Percentiles rank a stretch among this genome's conserved stretches.
Evolutionary conservation across 2,888 invertebrate genomes (phyloP).

Genomic region (Phyllotreta striolata): DNA sequence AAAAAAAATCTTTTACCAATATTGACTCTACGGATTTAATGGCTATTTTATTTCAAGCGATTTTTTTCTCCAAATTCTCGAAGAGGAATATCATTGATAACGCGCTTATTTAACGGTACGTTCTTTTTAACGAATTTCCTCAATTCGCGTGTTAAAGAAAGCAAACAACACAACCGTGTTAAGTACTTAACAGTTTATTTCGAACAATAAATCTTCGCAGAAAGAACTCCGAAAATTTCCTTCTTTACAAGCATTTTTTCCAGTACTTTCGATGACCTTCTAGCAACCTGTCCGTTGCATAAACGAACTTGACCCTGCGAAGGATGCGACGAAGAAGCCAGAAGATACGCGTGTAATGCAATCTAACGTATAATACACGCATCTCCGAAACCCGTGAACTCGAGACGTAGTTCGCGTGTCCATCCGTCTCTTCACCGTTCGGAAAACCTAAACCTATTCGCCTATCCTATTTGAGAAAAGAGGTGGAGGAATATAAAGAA

Average conservation of each 20-base stretch:
- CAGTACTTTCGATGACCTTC: slow-evolving; percentile 9
- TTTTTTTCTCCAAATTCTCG: slow-evolving; percentile 10
- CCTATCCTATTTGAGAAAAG: slow-evolving; percentile 33
- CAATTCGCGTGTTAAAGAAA: slow-evolving; percentile 14
- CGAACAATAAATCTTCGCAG: background rate
- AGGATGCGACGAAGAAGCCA: slow-evolving; percentile 17
- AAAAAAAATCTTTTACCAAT: slow-evolving; percentile 9
- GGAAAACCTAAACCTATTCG: slow-evolving; percentile 17
- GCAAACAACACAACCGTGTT: slow-evolving; percentile 19
- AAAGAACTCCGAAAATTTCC: background rate
- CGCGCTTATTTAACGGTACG: slow-evolving; percentile 21
- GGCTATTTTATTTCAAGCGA: slow-evolving; percentile 3
- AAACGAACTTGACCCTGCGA: slow-evolving; percentile 26
- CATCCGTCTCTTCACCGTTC: slow-evolving; percentile 13
- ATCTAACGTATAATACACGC: background rate
- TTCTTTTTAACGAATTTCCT: slow-evolving; percentile 19
- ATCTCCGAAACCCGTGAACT: slow-evolving; percentile 18
- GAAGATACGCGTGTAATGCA: background rate
- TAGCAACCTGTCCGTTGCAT: slow-evolving; percentile 22
- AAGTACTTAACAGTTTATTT: slow-evolving; percentile 19
- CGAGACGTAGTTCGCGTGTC: slow-evolving; percentile 14
- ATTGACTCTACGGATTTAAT: slow-evolving; percentile 10
- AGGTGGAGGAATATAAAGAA: slow-evolving; percentile 48
- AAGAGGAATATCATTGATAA: slow-evolving; percentile 8
- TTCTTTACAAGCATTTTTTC: background rate